phyloP scores from a whole-genome alignment of 2,888 invertebrate species.

The Physocephala rufipes region DNA sequence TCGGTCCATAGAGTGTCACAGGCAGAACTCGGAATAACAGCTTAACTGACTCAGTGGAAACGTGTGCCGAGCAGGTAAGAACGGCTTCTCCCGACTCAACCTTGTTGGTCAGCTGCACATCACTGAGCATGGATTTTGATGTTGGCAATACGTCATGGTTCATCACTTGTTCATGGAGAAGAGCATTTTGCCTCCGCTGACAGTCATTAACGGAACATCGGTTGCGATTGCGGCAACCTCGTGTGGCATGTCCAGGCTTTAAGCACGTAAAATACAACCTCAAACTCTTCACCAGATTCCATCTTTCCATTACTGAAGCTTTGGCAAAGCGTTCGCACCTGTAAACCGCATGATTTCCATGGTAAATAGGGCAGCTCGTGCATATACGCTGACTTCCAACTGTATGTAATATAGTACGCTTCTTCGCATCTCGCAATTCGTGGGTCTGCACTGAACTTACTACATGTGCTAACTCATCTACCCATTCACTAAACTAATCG shows the following conservation, averaged over 20 bases:
- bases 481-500: neutral
- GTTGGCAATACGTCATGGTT: neutral
- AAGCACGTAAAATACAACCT: neutral
- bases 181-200: neutral
- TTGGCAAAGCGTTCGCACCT: no score
- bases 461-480: neutral
- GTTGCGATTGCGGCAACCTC: neutral
- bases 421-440: neutral
- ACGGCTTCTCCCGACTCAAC: neutral
- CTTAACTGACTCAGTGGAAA: neutral
- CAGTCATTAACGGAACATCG: neutral
- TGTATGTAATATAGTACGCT: neutral
- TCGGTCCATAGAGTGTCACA: conserved; percentile 29
- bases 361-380: neutral
- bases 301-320: neutral
- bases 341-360: neutral
- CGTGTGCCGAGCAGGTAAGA: neutral
- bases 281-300: neutral
- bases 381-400: neutral
- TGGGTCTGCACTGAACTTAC: neutral
- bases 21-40: conserved; percentile 17
- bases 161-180: neutral
- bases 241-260: neutral
- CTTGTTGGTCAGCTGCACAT: neutral
- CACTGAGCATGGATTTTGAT: no score